phyloP scores from a whole-genome alignment of 1,140 invertebrate species.

The Nymphalis io region DNA sequence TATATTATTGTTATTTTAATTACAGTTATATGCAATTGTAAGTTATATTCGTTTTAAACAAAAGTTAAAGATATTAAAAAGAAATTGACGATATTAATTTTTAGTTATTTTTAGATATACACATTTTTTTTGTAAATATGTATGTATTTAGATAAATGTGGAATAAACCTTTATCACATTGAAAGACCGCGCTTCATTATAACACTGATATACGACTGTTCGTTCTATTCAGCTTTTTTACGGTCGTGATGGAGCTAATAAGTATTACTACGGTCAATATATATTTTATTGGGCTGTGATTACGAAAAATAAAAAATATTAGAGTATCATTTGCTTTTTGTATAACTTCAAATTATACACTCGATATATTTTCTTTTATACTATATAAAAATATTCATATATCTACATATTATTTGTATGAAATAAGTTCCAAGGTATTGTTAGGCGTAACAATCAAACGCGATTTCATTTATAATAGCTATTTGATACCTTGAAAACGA shows the following conservation, averaged over 20 bases:
- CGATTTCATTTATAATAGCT: background rate
- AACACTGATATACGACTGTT: constrained; percentile 18
- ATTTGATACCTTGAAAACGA: background rate
- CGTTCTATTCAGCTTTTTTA: constrained; percentile 20
- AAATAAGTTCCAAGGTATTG: too few relatives aligned
- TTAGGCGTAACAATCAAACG: background rate
- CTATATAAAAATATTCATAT: too few relatives aligned
- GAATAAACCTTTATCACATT: constrained; percentile 26
- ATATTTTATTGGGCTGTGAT: constrained; percentile 2
- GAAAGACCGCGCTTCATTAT: constrained; percentile 18
- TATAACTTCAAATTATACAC: background rate
- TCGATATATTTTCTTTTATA: too few relatives aligned
- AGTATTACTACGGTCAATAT: constrained; percentile 11
- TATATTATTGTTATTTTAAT: too few relatives aligned
- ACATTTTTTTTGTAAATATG: background rate
- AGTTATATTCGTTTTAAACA: too few relatives aligned
- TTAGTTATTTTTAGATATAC: background rate
- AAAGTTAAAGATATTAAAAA: too few relatives aligned
- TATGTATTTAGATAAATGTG: background rate
- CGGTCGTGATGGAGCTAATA: constrained; percentile 22
- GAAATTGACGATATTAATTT: background rate
- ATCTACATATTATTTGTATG: too few relatives aligned
- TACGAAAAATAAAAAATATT: constrained; percentile 1
- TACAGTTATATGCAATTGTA: too few relatives aligned
- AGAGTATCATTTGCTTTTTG: background rate